These are phyloP conservation scores for Clostera curtula DNA, from an alignment of 2,888 invertebrate genomes.

Conservation along the genomic window DNA sequence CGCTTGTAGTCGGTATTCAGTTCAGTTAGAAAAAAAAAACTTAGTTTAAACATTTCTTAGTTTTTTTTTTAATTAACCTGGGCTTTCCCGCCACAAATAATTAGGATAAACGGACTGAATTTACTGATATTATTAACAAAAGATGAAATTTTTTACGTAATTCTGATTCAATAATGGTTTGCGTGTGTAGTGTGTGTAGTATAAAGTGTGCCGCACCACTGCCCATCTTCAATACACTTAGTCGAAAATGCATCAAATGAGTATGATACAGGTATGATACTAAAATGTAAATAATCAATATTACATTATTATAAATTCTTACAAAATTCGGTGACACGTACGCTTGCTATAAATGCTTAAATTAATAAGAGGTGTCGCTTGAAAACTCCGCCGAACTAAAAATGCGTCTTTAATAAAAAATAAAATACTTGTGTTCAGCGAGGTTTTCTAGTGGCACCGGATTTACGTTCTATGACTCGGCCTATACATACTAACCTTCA, in stretches of 20 bases:
- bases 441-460: constrained; percentile 17
- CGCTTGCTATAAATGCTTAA: constrained; percentile 40
- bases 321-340: constrained; percentile 55
- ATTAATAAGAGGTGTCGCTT: constrained; percentile 8
- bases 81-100: too few species aligned
- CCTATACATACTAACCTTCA: constrained; percentile 13
- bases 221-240: constrained; percentile 24
- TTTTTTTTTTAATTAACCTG: too few species aligned
- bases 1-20: too few species aligned
- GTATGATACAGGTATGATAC: constrained; percentile 64
- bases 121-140: too few species aligned
- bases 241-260: constrained; percentile 64
- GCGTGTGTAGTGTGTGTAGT: too few species aligned
- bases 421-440: constrained; percentile 6
- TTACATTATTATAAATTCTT: constrained; percentile 49
- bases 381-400: constrained; percentile 6
- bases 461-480: constrained; percentile 18
- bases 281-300: constrained; percentile 21
- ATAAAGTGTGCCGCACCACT: too few species aligned
- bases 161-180: too few species aligned
- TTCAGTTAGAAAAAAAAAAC: too few species aligned
- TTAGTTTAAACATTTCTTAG: too few species aligned
- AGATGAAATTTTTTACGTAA: too few species aligned
- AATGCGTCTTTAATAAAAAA: constrained; percentile 1
- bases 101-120: too few species aligned